These are phyloP conservation scores for Alfaro cultratus DNA, from an alignment of 2,797 vertebrate genomes.

Conservation along the genomic window DNA sequence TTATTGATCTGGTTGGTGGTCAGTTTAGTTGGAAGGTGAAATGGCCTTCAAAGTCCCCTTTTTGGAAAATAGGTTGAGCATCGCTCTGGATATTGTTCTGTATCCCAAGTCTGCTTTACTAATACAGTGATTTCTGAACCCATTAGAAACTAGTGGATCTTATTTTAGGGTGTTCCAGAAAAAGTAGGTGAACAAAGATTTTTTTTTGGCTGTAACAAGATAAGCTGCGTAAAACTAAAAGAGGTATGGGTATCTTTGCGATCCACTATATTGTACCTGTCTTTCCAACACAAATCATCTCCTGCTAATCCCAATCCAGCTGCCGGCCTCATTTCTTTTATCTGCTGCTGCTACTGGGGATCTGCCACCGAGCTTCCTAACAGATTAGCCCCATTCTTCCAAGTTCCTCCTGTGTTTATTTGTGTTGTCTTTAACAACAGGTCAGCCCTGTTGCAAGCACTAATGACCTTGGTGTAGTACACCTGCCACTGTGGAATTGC, in stretches of 20 bases:
- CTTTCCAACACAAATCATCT: conserved; percentile 14
- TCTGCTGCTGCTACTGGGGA: conserved; percentile 23
- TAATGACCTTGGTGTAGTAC: conserved; percentile 78
- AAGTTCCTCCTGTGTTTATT: conserved; percentile 70
- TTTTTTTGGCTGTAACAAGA: background rate
- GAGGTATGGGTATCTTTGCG: background rate
- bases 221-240: background rate
- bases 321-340: background rate
- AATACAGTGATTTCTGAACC: background rate
- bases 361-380: conserved; percentile 39
- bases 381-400: conserved; percentile 56
- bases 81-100: background rate
- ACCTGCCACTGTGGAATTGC: conserved; percentile 70
- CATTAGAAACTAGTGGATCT: background rate
- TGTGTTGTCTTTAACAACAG: conserved; percentile 70
- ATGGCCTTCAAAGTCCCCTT: background rate
- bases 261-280: background rate
- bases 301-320: background rate
- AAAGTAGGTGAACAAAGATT: background rate
- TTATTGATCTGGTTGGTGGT: no score
- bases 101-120: background rate
- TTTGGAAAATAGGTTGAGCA: background rate
- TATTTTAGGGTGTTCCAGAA: background rate
- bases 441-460: conserved; percentile 64
- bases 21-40: background rate